Conservation (phyloP, 1,140 invertebrate species). For the Drosophila nigrodunni region DNA sequence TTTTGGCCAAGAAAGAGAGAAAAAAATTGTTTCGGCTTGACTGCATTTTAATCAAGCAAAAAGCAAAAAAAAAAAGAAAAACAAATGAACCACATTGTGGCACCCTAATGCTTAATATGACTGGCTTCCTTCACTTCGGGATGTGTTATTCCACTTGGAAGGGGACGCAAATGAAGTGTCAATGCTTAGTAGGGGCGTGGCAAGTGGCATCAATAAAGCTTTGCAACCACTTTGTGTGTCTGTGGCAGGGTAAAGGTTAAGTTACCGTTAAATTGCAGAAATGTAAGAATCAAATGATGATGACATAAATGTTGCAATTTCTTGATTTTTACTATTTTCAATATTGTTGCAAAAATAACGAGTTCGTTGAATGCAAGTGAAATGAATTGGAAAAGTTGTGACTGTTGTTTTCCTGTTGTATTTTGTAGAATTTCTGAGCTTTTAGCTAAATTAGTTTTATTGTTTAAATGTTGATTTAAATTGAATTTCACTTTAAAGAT, state of each 20-base stretch:
- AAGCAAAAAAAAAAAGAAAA: conserved; percentile 54
- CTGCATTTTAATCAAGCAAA: conserved; percentile 81
- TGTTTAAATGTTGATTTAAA: background rate
- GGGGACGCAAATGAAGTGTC: conserved; percentile 29
- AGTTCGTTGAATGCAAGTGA: background rate
- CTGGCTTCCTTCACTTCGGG: conserved; percentile 16
- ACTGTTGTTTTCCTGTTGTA: background rate
- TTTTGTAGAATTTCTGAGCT: background rate
- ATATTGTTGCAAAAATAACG: conserved; percentile 23
- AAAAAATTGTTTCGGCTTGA: conserved; percentile 75
- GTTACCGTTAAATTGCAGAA: conserved; percentile 67
- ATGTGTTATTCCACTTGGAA: too few species aligned
- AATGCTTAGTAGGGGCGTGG: background rate
- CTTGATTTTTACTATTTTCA: background rate
- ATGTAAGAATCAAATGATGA: conserved; percentile 41
- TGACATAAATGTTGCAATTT: conserved; percentile 9
- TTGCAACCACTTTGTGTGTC: conserved; percentile 8
- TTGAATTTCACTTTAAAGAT: too few species aligned
- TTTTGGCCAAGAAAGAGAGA: conserved; percentile 22
- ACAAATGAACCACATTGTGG: conserved; percentile 41
- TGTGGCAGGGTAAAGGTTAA: conserved; percentile 32
- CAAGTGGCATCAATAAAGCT: conserved; percentile 35
- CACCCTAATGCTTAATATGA: conserved; percentile 23
- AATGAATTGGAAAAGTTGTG: conserved; percentile 15
- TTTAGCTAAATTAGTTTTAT: background rate